Evolutionary conservation across 2,888 invertebrate genomes (phyloP), one percentile per base, ranked within the genome.

Genomic region (Rhingia rostrata): DNA sequence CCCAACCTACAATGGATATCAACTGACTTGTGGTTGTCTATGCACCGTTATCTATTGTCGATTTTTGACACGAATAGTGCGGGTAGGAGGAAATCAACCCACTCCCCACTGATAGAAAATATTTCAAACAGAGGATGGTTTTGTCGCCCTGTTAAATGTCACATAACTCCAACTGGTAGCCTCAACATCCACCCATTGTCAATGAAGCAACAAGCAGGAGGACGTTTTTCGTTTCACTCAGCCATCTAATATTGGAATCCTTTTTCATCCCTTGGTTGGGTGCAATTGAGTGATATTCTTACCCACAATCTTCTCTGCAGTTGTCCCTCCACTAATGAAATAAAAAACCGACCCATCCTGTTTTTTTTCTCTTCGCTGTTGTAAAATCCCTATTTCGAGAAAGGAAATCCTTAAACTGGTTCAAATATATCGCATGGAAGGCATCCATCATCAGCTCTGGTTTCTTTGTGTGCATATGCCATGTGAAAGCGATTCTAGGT

Each of bases 61-160:
- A 51, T 56, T 61, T 84, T 74, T 79, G 67, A 70, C 84, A 67
- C 12, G 12, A 35, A 32, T 30, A 6, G 58, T 12, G 14, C 7
- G 4, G 30, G 10, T n/a, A 43, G 30, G 35, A 41, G 47, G 43
- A 67, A 60, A 60, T 30, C 70, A 51, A 22, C 63, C 49, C 67
- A 41, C 58, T 30, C 7, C 47, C 47, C 32, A 61, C 32, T 56
- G 56, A 67, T 35, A 37, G 78, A 58, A 60, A 63, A 64, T 64
- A 56, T 69, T 67, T 63, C 45, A 12, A 60, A 49, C 1, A 22
- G 7, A 35, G 43, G 56, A 51, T 41, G 69, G 33, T 43, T n/a
- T 10, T 9, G 9, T 37, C 43, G 64, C 43, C 80, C 84, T 84
- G 80, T 80, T 84, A 80, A 80, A 79, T 75, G 80, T 80, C 80